A percentile compares a stretch with the other conserved stretches of the same genome.
Conservation (phyloP, 2,797 vertebrate species). For the Mustela erminea region DNA sequence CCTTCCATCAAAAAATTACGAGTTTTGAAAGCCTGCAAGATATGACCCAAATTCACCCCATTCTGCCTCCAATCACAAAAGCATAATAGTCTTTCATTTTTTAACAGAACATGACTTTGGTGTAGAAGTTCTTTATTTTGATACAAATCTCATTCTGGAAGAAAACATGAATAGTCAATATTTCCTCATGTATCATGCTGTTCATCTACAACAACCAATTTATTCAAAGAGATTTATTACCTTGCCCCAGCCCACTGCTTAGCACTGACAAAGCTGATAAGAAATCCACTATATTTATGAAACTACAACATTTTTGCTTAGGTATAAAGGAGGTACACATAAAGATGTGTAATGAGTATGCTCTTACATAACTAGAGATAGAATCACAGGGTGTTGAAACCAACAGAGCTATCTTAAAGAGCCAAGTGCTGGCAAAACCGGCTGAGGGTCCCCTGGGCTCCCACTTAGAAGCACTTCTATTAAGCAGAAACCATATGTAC, state of each 20-base stretch:
- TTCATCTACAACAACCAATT: constrained; percentile 77
- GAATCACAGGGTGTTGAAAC: background rate
- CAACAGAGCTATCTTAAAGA: background rate
- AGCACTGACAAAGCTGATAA: constrained; percentile 72
- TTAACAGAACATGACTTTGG: constrained; percentile 69
- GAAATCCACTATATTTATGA: constrained; percentile 66
- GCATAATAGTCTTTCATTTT: constrained; percentile 51
- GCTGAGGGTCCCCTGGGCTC: background rate
- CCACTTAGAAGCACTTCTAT: constrained; percentile 15
- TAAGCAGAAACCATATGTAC: constrained; percentile 39
- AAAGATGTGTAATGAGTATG: background rate
- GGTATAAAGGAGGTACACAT: constrained; percentile 51
- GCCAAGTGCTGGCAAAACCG: background rate
- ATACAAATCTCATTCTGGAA: constrained; percentile 76
- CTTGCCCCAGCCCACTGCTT: constrained; percentile 58
- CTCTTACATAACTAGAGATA: constrained; percentile 35
- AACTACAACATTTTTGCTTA: constrained; percentile 37
- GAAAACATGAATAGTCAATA: constrained; percentile 80
- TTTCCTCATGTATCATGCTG: constrained; percentile 74
- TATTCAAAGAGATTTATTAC: constrained; percentile 78
- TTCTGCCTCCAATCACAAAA: constrained; percentile 65
- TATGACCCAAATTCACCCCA: constrained; percentile 57
- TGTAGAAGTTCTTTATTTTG: constrained; percentile 72
- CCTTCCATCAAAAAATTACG: constrained; percentile 56
- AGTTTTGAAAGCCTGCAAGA: constrained; percentile 60